Evolutionary conservation across 2,888 invertebrate genomes (phyloP), one percentile per base, ranked within the genome.

Genomic region (Maniola hyperantus): DNA sequence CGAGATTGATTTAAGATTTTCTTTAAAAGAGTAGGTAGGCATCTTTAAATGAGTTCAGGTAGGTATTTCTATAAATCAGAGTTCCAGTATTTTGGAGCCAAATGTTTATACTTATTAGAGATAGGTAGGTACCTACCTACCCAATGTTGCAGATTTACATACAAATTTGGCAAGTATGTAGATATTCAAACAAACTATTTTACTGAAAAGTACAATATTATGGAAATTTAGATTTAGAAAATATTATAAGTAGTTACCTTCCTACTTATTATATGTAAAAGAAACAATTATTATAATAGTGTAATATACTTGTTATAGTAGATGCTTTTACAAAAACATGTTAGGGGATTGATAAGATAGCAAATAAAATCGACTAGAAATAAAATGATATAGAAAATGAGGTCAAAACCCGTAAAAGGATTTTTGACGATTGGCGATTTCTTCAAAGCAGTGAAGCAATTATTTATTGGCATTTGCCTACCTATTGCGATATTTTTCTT

Each of bases 381-480:
- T 18, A 48, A 18, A 48, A 15, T 15, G 39, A 8, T 1, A 8
- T n/a, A n/a, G 44, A 46, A 0, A 46, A 6, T 15, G 48, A 48
- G 48, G 18, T 46, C 15, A 15, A 46, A 46, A 13, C 33, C 53
- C n/a, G 33, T 26, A 53, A 53, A 26, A 20, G 51, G 51, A 5
- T 26, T 50, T 26, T n/a, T 13, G 8, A 7, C 48, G 18, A 48
- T n/a, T 13, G 8, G 1, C 48, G 18, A 48, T 48, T 15, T 18
- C 18, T 48, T 18, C 18, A 48, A 18, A 13, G 48, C 48, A 48
- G 33, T 53, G 53, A 33, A 53, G 53, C 33, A 53, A 53, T 53
- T 33, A 53, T 33, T 39, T 6, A 7, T 13, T 53, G 13, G n/a
- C 4, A 5, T 13, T 44, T 33, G n/a, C n/a, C 33, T 53, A 53